Base-by-base conservation (phyloP, 2,888 invertebrate species). In the Mystacides longicornis region DNA sequence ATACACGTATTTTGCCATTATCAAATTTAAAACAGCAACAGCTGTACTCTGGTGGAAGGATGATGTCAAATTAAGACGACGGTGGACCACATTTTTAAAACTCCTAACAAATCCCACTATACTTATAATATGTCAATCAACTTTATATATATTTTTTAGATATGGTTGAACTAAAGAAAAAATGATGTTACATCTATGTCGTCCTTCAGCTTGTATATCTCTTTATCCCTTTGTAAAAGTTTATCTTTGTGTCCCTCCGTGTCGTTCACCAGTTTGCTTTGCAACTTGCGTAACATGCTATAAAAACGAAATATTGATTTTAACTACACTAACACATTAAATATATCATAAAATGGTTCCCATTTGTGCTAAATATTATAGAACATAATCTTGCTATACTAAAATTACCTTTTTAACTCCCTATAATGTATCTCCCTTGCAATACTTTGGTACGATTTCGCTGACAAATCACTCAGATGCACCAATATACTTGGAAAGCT, bases 131-230 rank as follows among this genome's bases (percentile, higher is more conserved):
- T n/a, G n/a, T n/a, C n/a, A n/a, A n/a, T n/a, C n/a, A n/a, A n/a
- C n/a, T n/a, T n/a, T n/a, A n/a, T n/a, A n/a, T n/a, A n/a, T n/a
- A n/a, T n/a, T n/a, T n/a, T n/a, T n/a, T n/a, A 27, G 27, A 5
- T 11, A 27, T 27, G 5, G 5, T 27, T 27, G 11, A 11, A 27
- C 27, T 27, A 27, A 5, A 7, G 14, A 37, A 7, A 37, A 37
- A n/a, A 7, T 37, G 3, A 14, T 22, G 53, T 58, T 52, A 61
- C 61, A 22, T 57, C 55, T 19, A 61, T 55, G 51, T 61, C 61
- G 51, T 59, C 55, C 16, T 43, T 42, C 27, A 61, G 46, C 18
- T 49, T 48, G 23, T 57, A 51, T 31, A 61, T 61, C 21, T 51
- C 52, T 9, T 55, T 23, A 18, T 61, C 61, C 27, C 57, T 51